Evolutionary conservation across 1,140 invertebrate genomes (phyloP).

Genomic region (Anagrus nilaparvatae): DNA sequence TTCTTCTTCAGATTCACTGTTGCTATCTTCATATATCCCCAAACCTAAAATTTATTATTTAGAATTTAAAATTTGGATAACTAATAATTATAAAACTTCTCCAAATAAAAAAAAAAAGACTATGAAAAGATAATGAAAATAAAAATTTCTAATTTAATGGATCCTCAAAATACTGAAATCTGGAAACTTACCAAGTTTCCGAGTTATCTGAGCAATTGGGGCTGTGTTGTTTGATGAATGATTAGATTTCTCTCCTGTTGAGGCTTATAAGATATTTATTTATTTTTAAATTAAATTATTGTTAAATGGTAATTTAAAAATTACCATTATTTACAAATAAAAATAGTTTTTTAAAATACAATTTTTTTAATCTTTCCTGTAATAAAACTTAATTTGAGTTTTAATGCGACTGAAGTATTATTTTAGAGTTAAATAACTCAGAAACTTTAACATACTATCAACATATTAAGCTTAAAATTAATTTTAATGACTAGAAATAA

Average conservation of each 20-base stretch:
- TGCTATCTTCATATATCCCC: slow-evolving; percentile 45
- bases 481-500: too few species aligned
- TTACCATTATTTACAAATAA: too few species aligned
- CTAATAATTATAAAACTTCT: background rate
- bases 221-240: slow-evolving; percentile 54
- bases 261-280: slow-evolving; percentile 44
- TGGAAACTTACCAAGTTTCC: slow-evolving; percentile 52
- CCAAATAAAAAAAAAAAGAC: background rate
- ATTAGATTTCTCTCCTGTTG: slow-evolving; percentile 51
- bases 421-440: too few species aligned
- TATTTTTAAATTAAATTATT: slow-evolving; percentile 15
- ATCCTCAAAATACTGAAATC: background rate
- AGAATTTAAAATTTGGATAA: background rate
- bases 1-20: slow-evolving; percentile 42
- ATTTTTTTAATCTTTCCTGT: too few species aligned
- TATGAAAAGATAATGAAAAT: slow-evolving; percentile 12
- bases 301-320: slow-evolving; percentile 14
- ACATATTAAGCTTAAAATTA: too few species aligned
- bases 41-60: slow-evolving; percentile 35
- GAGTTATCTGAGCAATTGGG: slow-evolving; percentile 58
- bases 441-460: too few species aligned
- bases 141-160: background rate
- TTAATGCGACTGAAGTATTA: too few species aligned
- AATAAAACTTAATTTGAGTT: too few species aligned
- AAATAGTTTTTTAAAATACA: too few species aligned